Evolutionary conservation across 2,888 invertebrate genomes (phyloP).

Genomic region (Dendrolimus pini): DNA sequence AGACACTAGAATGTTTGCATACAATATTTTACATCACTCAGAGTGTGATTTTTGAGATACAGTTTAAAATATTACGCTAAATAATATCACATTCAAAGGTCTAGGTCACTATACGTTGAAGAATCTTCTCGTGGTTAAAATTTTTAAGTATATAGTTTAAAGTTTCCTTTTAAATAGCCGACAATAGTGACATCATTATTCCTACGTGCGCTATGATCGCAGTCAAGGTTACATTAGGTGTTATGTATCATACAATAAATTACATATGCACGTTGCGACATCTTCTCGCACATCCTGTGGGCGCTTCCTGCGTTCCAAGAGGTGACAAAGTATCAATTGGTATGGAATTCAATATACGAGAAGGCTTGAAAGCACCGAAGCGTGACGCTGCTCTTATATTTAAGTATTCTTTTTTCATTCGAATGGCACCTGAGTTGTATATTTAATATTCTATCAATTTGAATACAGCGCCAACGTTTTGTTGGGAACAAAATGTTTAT

Average conservation of each 20-base stretch:
- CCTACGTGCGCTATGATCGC: background rate
- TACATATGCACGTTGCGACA: conserved; percentile 21
- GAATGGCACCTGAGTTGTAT: conserved; percentile 41
- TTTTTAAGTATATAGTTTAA: too few species aligned
- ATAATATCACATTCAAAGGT: too few species aligned
- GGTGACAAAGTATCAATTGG: conserved; percentile 60
- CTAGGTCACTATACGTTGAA: too few species aligned
- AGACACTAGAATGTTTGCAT: too few species aligned
- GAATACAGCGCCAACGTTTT: background rate
- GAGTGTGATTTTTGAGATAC: too few species aligned
- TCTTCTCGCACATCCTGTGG: conserved; percentile 37
- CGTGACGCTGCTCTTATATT: conserved; percentile 32
- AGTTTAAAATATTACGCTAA: too few species aligned
- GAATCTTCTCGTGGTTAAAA: too few species aligned
- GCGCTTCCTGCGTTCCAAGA: conserved; percentile 49
- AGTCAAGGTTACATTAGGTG: background rate
- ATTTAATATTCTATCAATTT: conserved; percentile 6
- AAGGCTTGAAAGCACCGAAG: conserved; percentile 9
- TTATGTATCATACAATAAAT: background rate
- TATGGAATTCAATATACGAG: conserved; percentile 57
- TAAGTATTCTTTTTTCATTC: conserved; percentile 47
- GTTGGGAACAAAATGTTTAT: too few species aligned
- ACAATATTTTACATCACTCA: too few species aligned
- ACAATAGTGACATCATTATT: background rate
- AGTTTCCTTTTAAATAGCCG: too few species aligned